Conservation (phyloP, 1,140 invertebrate genomes). For the Macrocentrus cingulum region DNA sequence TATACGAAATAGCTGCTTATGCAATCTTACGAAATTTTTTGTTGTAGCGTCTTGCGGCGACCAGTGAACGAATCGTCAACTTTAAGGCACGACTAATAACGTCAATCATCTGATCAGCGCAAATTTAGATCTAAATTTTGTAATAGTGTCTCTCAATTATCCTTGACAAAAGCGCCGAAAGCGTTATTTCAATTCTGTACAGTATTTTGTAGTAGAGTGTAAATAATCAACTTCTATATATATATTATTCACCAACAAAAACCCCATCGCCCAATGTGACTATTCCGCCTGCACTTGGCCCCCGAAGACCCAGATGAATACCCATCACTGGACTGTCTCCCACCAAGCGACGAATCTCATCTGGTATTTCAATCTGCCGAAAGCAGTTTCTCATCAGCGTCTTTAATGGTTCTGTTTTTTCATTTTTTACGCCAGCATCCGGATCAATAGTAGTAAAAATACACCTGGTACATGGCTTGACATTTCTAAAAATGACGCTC, state of each 20-base stretch:
- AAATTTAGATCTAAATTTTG: neutral
- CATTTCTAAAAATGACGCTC: conserved; percentile 62
- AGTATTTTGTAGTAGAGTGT: too few species aligned
- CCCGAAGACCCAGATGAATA: conserved; percentile 50
- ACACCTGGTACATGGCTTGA: conserved; percentile 69
- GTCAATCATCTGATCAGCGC: conserved; percentile 70
- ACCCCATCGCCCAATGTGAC: conserved; percentile 52
- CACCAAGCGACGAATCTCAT: conserved; percentile 30
- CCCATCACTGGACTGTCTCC: conserved; percentile 54
- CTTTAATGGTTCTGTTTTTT: conserved; percentile 61
- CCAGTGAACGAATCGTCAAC: conserved; percentile 85
- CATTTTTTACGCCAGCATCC: conserved; percentile 57
- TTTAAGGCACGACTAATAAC: conserved; percentile 87
- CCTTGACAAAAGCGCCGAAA: conserved; percentile 3
- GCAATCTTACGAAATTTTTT: neutral
- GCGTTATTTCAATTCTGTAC: conserved; percentile 15
- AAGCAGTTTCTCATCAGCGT: conserved; percentile 59
- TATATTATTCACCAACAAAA: conserved; percentile 50
- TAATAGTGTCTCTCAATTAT: too few species aligned
- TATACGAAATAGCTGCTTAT: conserved; percentile 48
- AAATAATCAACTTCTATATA: too few species aligned
- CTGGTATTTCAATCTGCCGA: conserved; percentile 48
- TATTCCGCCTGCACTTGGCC: conserved; percentile 33
- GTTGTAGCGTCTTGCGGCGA: conserved; percentile 77
- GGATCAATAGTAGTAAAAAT: conserved; percentile 64